Evolutionary conservation across 1,140 invertebrate genomes (phyloP).

Genomic region (Anadara kagoshimensis): DNA sequence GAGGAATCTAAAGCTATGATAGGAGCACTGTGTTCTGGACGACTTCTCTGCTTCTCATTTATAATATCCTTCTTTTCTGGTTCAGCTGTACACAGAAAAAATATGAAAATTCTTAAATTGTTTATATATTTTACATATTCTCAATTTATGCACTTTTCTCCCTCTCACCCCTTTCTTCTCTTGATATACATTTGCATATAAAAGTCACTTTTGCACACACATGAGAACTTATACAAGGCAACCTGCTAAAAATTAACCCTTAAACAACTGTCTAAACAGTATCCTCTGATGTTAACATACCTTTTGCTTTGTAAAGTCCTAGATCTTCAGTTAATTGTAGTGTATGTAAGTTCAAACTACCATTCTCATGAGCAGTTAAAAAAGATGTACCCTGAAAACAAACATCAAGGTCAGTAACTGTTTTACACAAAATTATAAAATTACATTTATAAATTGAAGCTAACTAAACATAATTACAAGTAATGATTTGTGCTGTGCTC

Average conservation of each 20-base stretch:
- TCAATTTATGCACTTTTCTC: too few species aligned
- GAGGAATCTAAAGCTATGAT: slow-evolving; percentile 66
- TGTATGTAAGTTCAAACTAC: slow-evolving; percentile 53
- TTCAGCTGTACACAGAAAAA: slow-evolving; percentile 32
- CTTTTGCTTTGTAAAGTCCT: slow-evolving; percentile 53
- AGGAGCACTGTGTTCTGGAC: slow-evolving; percentile 62
- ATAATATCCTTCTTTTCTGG: slow-evolving; percentile 47
- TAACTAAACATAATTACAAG: background rate
- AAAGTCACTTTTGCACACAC: too few species aligned
- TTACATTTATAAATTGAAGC: background rate
- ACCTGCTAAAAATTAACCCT: too few species aligned
- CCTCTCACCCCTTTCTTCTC: too few species aligned
- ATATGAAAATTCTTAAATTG: background rate
- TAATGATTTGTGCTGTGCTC: too few species aligned
- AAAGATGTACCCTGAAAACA: slow-evolving; percentile 53
- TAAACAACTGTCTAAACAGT: too few species aligned
- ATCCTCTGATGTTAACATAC: slow-evolving; percentile 36
- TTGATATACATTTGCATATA: too few species aligned
- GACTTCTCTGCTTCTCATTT: slow-evolving; percentile 38
- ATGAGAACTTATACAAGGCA: too few species aligned
- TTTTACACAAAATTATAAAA: background rate
- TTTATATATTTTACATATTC: too few species aligned
- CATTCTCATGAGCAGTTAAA: slow-evolving; percentile 62
- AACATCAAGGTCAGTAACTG: too few species aligned
- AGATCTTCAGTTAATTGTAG: slow-evolving; percentile 56